Evolutionary conservation across 2,888 invertebrate genomes (phyloP).

Genomic region (Campoplex nolae): DNA sequence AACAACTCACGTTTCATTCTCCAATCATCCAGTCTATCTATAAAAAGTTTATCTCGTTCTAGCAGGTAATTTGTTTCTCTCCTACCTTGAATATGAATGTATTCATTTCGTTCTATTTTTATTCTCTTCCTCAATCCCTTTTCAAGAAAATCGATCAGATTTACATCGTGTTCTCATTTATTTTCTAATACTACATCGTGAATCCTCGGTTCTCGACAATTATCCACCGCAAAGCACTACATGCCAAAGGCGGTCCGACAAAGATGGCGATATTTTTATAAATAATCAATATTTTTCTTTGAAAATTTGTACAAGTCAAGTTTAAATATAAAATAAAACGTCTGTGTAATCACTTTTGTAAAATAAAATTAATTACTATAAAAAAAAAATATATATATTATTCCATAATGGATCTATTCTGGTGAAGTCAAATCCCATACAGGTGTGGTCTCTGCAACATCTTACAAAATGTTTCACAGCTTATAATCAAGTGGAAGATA

Average conservation of each 20-base stretch:
- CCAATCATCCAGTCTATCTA: slow-evolving; percentile 52
- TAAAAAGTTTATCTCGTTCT: slow-evolving; percentile 35
- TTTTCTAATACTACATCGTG: background rate
- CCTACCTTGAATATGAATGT: slow-evolving; percentile 28
- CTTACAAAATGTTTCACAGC: background rate
- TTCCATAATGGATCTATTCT: background rate
- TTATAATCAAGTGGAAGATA: slow-evolving; percentile 5
- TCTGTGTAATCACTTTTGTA: too few relatives aligned
- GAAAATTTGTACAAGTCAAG: too few relatives aligned
- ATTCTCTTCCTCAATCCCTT: background rate
- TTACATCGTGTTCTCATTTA: slow-evolving; percentile 15
- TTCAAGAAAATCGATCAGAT: slow-evolving; percentile 16
- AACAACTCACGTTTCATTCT: slow-evolving; percentile 53
- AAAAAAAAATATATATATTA: background rate
- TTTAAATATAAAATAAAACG: too few relatives aligned
- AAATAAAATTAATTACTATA: background rate
- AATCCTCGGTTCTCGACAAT: slow-evolving; percentile 4
- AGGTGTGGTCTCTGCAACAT: background rate
- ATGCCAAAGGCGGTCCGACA: too few relatives aligned
- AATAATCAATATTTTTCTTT: too few relatives aligned
- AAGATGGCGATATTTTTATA: too few relatives aligned
- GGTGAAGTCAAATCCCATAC: background rate
- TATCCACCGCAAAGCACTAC: background rate
- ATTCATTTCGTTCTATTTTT: slow-evolving; percentile 12
- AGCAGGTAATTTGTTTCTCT: slow-evolving; percentile 51